phyloP scores from a whole-genome alignment of 2,797 vertebrate genomes.

The Mus minutoides region DNA sequence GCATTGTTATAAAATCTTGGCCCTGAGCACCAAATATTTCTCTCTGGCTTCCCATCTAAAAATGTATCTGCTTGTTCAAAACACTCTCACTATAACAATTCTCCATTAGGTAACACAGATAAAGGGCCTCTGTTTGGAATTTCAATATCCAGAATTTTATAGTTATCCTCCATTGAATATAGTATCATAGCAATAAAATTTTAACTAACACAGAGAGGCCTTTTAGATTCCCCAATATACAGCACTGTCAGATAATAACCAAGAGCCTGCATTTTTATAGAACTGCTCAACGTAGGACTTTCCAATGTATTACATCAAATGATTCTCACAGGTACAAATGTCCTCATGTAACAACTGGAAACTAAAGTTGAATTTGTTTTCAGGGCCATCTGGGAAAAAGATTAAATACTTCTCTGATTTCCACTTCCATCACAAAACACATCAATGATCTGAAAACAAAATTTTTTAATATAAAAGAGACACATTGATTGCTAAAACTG shows the following conservation, averaged over 20 bases:
- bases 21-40: not conserved
- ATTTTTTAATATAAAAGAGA: not conserved
- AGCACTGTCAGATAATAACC: not conserved
- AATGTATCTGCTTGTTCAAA: not conserved
- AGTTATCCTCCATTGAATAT: not conserved
- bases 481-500: not conserved
- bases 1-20: not conserved
- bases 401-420: conserved; percentile 4
- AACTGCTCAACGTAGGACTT: not conserved
- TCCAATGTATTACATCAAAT: not conserved
- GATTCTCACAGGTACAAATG: not conserved
- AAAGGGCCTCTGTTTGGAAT: not conserved
- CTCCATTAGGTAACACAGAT: not conserved
- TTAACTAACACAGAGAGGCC: not conserved
- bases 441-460: not conserved
- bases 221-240: not conserved
- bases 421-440: conserved; percentile 23
- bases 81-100: not conserved
- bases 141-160: not conserved
- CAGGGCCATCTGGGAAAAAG: not conserved
- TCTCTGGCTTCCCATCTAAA: not conserved
- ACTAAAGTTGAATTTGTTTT: not conserved
- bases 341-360: not conserved
- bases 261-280: conserved; percentile 11
- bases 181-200: not conserved